A percentile compares a stretch with the other conserved stretches of the same genome.
Conservation (phyloP, 2,113 vertebrate species). For the Budorcas taxicolor region DNA sequence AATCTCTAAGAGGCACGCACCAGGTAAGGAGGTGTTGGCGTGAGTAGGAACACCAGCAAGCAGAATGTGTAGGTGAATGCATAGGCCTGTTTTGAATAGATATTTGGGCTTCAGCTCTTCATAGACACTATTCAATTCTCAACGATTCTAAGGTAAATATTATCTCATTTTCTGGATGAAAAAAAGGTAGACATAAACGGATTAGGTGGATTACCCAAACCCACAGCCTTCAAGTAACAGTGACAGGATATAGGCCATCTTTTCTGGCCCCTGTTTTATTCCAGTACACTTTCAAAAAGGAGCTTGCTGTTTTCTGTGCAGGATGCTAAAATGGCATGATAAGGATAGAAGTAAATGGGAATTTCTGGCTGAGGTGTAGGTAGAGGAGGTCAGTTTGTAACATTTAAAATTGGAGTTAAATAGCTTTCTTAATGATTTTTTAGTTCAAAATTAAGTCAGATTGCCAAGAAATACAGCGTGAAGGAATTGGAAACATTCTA, state of each 20-base stretch:
- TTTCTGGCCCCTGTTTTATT: not conserved
- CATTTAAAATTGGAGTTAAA: not conserved
- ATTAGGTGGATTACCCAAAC: not conserved
- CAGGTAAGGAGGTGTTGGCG: not conserved
- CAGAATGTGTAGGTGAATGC: not conserved
- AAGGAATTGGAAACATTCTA: not conserved
- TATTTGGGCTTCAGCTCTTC: not conserved
- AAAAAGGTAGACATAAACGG: not conserved
- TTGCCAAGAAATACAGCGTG: not conserved
- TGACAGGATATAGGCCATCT: not conserved
- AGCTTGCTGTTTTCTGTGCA: not conserved
- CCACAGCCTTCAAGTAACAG: not conserved
- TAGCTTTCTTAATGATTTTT: not conserved
- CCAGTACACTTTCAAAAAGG: not conserved
- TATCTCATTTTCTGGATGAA: not conserved
- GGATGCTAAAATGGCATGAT: not conserved
- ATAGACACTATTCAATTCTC: not conserved
- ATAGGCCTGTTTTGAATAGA: not conserved
- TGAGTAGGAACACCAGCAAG: not conserved
- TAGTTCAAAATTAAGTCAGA: not conserved
- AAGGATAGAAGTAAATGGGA: not conserved
- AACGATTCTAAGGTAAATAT: not conserved
- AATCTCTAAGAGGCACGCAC: accelerated
- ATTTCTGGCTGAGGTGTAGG: not conserved
- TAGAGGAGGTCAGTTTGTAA: not conserved